Percentiles rank a stretch among this genome's conserved stretches.
phyloP scores from a whole-genome alignment of 2,797 vertebrate species.

The Cyprinodon diabolis region DNA sequence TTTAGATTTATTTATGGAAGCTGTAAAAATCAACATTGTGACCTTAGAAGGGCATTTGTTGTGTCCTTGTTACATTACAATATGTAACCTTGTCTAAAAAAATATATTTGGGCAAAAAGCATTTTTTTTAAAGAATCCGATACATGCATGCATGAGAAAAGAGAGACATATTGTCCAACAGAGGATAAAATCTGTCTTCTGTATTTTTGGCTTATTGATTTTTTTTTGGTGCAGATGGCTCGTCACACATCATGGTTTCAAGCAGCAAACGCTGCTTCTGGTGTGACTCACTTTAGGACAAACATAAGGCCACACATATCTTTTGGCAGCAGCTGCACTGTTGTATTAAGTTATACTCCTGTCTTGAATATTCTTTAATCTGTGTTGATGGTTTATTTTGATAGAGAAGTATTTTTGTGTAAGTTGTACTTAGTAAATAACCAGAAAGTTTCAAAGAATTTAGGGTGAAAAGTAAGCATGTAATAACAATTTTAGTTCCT shows the following conservation, averaged over 20 bases:
- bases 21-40: conserved; percentile 36
- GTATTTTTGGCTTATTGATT: conserved; percentile 65
- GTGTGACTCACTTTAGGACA: conserved; percentile 59
- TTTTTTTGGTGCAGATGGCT: conserved; percentile 71
- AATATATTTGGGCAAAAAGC: conserved; percentile 31
- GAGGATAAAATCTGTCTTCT: conserved; percentile 69
- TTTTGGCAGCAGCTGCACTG: conserved; percentile 27
- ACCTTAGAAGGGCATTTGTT: conserved; percentile 5
- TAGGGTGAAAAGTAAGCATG: too few species aligned
- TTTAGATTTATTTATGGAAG: conserved; percentile 13
- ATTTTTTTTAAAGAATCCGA: conserved; percentile 45
- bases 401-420: neutral
- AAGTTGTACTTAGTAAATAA: neutral
- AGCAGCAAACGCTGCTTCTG: conserved; percentile 51
- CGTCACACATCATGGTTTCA: conserved; percentile 52
- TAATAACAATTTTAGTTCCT: too few species aligned
- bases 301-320: conserved; percentile 55
- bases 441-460: neutral
- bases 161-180: conserved; percentile 26
- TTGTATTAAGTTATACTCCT: conserved; percentile 28
- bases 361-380: conserved; percentile 40
- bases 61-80: conserved; percentile 49
- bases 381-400: conserved; percentile 4
- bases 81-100: conserved; percentile 54
- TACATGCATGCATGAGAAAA: conserved; percentile 48